phyloP scores from a whole-genome alignment of 2,888 invertebrate genomes.

The Ptychoptera albimana region DNA sequence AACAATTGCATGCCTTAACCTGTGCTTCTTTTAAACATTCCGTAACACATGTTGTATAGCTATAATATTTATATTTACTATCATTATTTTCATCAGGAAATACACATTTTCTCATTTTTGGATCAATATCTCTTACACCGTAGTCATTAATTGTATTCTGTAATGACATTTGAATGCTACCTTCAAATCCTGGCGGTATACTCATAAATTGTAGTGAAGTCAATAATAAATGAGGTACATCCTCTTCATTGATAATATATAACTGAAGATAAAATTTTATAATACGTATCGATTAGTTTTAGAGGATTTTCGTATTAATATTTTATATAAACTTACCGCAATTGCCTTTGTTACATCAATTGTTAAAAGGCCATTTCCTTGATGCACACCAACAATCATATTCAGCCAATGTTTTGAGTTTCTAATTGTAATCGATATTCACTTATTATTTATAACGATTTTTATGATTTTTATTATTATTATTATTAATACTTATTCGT shows the following conservation, averaged over 20 bases:
- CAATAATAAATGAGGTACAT: conserved; percentile 20
- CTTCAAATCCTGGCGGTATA: conserved; percentile 8
- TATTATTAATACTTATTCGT: conserved; percentile 25
- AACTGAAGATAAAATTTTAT: conserved; percentile 11
- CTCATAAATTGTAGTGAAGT: conserved; percentile 8
- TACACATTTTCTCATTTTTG: conserved; percentile 48
- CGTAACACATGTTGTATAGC: conserved; percentile 53
- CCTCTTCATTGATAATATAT: conserved; percentile 22
- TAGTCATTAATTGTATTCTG: conserved; percentile 49
- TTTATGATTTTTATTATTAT: not conserved
- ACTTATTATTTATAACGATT: too few species aligned
- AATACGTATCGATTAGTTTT: not conserved
- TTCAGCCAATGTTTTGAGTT: conserved; percentile 18
- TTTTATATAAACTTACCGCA: conserved; percentile 9
- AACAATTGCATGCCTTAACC: conserved; percentile 42
- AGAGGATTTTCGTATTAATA: not conserved
- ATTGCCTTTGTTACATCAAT: conserved; percentile 12
- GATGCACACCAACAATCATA: conserved; percentile 16
- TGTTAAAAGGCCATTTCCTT: conserved; percentile 15
- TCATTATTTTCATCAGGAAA: conserved; percentile 46
- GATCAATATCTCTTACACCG: conserved; percentile 38
- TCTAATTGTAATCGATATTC: not conserved
- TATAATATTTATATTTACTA: conserved; percentile 45
- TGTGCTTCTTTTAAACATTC: conserved; percentile 48
- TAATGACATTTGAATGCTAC: conserved; percentile 24